Evolutionary conservation across 2,888 invertebrate species (phyloP), one percentile per base, ranked within the genome.

Genomic region (Chaitophorus viminalis): DNA sequence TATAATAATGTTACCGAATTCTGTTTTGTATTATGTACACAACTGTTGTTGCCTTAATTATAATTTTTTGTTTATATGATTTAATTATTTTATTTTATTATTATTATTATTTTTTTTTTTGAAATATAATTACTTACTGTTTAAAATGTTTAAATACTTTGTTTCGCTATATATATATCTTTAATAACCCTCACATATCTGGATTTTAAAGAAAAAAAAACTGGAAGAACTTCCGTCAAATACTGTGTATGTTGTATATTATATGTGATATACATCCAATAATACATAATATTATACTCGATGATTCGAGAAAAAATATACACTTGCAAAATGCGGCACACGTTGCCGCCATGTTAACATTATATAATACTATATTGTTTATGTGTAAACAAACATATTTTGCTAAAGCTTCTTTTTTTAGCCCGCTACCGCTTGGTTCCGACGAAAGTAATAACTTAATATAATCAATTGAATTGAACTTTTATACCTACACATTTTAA

Each of bases 11-110:
- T 79, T 87, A 87, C 79, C 87, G 87, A 87, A 76, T 72, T 84
- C 77, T 83, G 76, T 84, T 88, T 88, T 88, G 74, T 88, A 83
- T 88, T 79, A 46, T 85, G 78, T 88, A 78, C 77, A 70, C 79
- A 84, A 83, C 72, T 88, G 39, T 88, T 88, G 87, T 75, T 65
- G 79, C 81, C 81, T 81, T 87, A 81, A 81, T 87, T 81, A 87
- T 87, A 81, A 76, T 88, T 82, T 74, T 88, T 88, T 88, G 75
- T 88, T 88, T 85, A 77, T 88, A 77, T 88, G 75, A 70, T 86
- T 79, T 29, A 76, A 65, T 54, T 70, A 52, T 85, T 84, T 77
- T 78, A 46, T 54, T 84, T 84, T n/a, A n/a, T n/a, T n/a, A n/a
- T n/a, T n/a, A n/a, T n/a, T n/a, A n/a, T n/a, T n/a, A n/a, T 84